Base-by-base conservation (phyloP, 2,888 invertebrate genomes). In the Helobdella robusta region DNA sequence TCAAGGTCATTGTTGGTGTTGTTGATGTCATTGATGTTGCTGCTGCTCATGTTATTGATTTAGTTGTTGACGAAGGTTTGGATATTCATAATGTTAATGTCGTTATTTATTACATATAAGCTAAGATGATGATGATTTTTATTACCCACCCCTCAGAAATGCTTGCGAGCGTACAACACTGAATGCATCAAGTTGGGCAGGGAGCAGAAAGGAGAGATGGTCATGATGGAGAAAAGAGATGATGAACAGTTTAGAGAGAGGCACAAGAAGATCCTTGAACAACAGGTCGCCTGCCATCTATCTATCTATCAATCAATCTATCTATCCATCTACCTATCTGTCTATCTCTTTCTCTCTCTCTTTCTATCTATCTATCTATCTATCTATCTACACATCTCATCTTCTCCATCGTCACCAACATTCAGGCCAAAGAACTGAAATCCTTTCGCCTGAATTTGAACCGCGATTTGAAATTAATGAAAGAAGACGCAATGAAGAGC, bases 361-460 rank as follows among this genome's bases (percentile, higher is more conserved):
- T n/a, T 18, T 4, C n/a, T 46, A n/a, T 20, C 18, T n/a, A 46
- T 46, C 20, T n/a, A 46, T 2, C 20, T 46, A 1, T 20, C 18
- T 46, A n/a, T 46, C 20, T 2, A 46, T 1, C 20, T 46, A 1
- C 18, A 46, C 4, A 20, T 46, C 20, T 20, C n/a, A 46, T 46
- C 46, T 4, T 46, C 46, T 2, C 4, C 44, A 40, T 40, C 44
- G n/a, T 40, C 44, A 40, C n/a, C 44, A 40, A 15, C n/a, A 40
- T n/a, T 46, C 46, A 48, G 56, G 56, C 28, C 28, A 56, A 56
- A 28, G 56, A 56, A n/a, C n/a, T 2, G 25, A 56, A 56, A 28
- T 25, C 6, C 32, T 32, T 56, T n/a, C 32, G 28, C 25, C 11
- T 32, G 18, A 56, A n/a, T n/a, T 20, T 56, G 56, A 56, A 56